Percentiles rank a stretch among this genome's conserved stretches.
These are phyloP conservation scores for Hybognathus amarus DNA, from an alignment of 2,797 vertebrate genomes.

Conservation along the genomic window DNA sequence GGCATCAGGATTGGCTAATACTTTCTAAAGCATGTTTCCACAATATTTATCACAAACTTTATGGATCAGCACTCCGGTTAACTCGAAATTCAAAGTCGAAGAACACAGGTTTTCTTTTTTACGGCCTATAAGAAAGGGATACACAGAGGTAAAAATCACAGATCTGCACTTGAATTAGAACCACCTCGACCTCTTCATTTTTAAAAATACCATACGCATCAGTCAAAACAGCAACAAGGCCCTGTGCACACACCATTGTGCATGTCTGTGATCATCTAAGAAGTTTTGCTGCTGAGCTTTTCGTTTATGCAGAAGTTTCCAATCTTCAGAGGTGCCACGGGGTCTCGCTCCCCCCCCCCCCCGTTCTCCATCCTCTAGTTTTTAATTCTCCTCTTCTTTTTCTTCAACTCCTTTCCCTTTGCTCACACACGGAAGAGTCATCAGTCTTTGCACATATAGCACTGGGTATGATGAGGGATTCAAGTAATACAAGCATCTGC, in stretches of 20 bases:
- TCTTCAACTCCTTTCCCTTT: constrained; percentile 57
- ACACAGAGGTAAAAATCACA: constrained; percentile 55
- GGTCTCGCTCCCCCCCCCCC: constrained; percentile 28
- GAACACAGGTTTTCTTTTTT: constrained; percentile 44
- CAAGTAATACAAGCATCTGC: constrained; percentile 82
- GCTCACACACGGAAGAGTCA: constrained; percentile 65
- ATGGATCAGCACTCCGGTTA: constrained; percentile 69
- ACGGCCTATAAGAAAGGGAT: constrained; percentile 1
- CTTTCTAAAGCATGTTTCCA: constrained; percentile 60
- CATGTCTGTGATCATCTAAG: constrained; percentile 58
- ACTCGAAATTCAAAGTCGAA: constrained; percentile 64
- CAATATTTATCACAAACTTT: constrained; percentile 70
- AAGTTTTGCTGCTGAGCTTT: constrained; percentile 68
- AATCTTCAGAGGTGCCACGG: constrained; percentile 59
- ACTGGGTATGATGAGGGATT: constrained; percentile 71
- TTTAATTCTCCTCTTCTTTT: constrained; percentile 43
- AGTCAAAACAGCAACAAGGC: constrained; percentile 62
- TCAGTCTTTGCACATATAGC: constrained; percentile 74
- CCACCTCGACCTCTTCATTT: constrained; percentile 67
- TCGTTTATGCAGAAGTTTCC: constrained; percentile 68
- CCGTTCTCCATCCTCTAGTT: constrained; percentile 43
- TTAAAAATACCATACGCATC: constrained; percentile 55
- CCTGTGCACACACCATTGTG: constrained; percentile 44
- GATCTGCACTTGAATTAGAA: constrained; percentile 63
- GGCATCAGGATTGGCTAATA: constrained; percentile 67